Base-by-base conservation (phyloP, 2,113 vertebrate species). In the Jaculus jaculus region DNA sequence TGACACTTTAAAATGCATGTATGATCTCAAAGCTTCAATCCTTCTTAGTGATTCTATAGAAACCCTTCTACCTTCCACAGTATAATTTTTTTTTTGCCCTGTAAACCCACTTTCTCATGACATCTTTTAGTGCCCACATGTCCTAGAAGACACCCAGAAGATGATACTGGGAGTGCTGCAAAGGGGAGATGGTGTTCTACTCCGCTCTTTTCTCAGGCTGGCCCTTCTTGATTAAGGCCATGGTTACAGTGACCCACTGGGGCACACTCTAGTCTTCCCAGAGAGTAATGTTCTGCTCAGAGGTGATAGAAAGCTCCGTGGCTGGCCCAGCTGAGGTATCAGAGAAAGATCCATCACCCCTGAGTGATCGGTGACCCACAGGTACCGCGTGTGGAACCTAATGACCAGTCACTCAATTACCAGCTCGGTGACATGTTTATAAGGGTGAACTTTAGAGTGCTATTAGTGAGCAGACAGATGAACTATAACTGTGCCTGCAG, bases 361-460 rank as follows among this genome's bases (percentile, higher is more conserved):
- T 99, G 99, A 99, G 97, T 98, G 98, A 99, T 98, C 97, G 98
- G 98, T 98, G 98, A 98, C 98, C 98, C 98, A 98, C 98, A 98
- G 98, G 98, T 99, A 99, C 97, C 87, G 92, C 95, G 98, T 97
- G 80, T 97, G 98, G 98, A 98, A 98, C 98, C 98, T 98, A 98
- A 98, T 99, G 98, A 98, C 98, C 97, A 97, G 98, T 98, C 98
- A 98, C 98, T 99, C 99, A 99, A 99, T 99, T 99, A 99, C 97
- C 84, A 96, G 96, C 98, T 96, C 93, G 81, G 98, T 99, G 99
- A 99, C 99, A 99, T 99, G 99, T 99, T 99, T 99, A 99, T 99
- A 99, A 99, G 99, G 98, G 98, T 99, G 99, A 99, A 99, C 99
- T 99, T 99, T 99, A 98, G 98, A 97, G 98, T 94, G 97, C 98